Evolutionary conservation across 2,888 invertebrate genomes (phyloP), one percentile per base, ranked within the genome.

Genomic region (Pammene fasciana): DNA sequence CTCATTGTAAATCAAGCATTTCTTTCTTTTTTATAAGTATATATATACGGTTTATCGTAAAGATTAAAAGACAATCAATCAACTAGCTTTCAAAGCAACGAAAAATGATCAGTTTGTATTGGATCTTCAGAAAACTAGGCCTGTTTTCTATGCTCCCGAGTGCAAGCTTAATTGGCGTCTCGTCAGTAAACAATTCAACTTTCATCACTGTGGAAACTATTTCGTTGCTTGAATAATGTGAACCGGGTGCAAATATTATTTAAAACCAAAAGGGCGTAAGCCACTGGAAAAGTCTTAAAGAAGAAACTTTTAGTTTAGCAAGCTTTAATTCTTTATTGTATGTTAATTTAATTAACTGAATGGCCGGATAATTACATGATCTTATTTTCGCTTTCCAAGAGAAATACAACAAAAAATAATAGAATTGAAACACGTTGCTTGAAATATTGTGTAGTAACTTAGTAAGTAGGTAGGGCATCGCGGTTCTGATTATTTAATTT

Each of bases 191-290:
- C 13, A 36, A 7, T 5, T 38, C 26, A 16, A 56, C 50, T 68
- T 50, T 62, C 13, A 9, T 56, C 48, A 18, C 9, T 57, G 68
- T 36, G 68, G 43, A 64, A 56, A 50, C 43, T 18, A 48, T 59
- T 68, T 68, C 8, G 43, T 45, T 57, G 34, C 50, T 68, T 68
- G 60, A 55, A 64, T 64, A 43, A 43, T 68, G 68, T 57, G 68
- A 68, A 68, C 64, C 45, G 57, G 50, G 46, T 46, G 18, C n/a
- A 46, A 13, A 26, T 48, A 41, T 61, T 36, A 54, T 14, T 13
- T 16, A 13, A 26, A 43, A 10, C 10, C 16, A 56, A 57, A 57
- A 57, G 3, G 13, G 5, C 57, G 41, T 26, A 57, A n/a, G 57
- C 1, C 13, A 57, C 57, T 26, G 13, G 41, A 7, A 13, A 11